Base-by-base conservation (phyloP, 2,113 vertebrate genomes). In the Limnothrissa miodon region DNA sequence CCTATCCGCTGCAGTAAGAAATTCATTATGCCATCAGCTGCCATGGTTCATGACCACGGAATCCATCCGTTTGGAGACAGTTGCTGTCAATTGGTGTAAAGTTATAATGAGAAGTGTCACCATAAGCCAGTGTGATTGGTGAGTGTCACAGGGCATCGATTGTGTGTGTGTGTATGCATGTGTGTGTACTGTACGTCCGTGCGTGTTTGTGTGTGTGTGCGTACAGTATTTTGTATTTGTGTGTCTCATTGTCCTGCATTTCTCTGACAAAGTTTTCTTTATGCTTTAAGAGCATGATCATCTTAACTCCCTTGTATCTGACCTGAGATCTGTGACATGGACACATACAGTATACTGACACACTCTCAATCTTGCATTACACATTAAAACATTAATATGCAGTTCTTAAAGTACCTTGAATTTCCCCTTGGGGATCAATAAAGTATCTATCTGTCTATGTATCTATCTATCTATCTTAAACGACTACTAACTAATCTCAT, bases 51-150 rank as follows among this genome's bases (percentile, higher is more conserved):
- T 33, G 66, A 29, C 25, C 66, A 36, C 11, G 29, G 13, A 10
- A 70, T 33, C 29, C 66, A 70, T 36, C 29, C 66, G 15, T 13
- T 15, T 17, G 25, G 9, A 53, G 66, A 36, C 66, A 36, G 66
- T 36, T 29, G 10, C 66, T 36, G 29, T 5, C 29, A 33, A 33
- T 33, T 36, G 33, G 29, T 17, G 66, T 74, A 74, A 39, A 74
- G 66, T 36, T 74, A 74, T 74, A 74, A 74, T 36, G 66, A 74
- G 51, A 21, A 56, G 51, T 56, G 51, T 56, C 51, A 56, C 51
- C n/a, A 33, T 66, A 25, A 66, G 59, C 25, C 59, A 66, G 59
- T 66, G 59, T 66, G 59, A 66, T 8, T 29, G 25, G 59, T 29
- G 59, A 66, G 59, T 9, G 59, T 29, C n/a, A 66, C n/a, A 66